Evolutionary conservation across 1,140 invertebrate species (phyloP), one percentile per base, ranked within the genome.

Genomic region (Micrasema minimum): DNA sequence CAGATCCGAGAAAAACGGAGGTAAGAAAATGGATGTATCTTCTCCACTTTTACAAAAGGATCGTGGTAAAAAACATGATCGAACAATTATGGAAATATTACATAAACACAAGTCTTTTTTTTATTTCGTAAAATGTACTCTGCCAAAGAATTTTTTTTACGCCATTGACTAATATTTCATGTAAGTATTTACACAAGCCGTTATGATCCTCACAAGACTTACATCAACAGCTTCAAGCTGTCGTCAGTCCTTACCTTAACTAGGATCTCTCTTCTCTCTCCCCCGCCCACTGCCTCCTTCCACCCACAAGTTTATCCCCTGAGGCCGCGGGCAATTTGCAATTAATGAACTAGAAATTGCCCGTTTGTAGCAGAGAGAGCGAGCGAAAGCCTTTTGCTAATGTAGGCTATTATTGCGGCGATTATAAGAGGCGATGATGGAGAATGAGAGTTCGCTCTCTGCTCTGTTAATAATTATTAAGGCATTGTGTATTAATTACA

Each of bases 291-390:
- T 9, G 48, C 48, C 48, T 6, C 12, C 23, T 7, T 2, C 53
- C 11, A 12, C n/a, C 53, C 23, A 2, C 53, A 37, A 65, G 41
- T 65, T 65, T 65, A 48, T 48, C 23, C 61, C 41, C 61, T 3
- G 23, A 18, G 61, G 57, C 57, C 37, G 35, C 57, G 57, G 41
- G 61, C 61, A 46, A 65, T 65, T 65, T 65, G 61, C 61, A 65
- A 65, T 65, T 65, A 65, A 65, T 65, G 61, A 65, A 65, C 41
- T 65, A 65, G 61, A 65, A 65, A 65, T 65, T 65, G 45, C 18
- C 45, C 61, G 61, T 31, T 65, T 65, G 57, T 43, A 61, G 18
- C 45, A 65, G 45, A 65, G 61, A 65, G 45, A 65, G 61, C 61
- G 61, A 31, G 61, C 61, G 46, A 65, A 65, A 48, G 41, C 61